Evolutionary conservation across 2,113 vertebrate species (phyloP), one percentile per base, ranked within the genome.

Genomic region (Xiphias gladius): DNA sequence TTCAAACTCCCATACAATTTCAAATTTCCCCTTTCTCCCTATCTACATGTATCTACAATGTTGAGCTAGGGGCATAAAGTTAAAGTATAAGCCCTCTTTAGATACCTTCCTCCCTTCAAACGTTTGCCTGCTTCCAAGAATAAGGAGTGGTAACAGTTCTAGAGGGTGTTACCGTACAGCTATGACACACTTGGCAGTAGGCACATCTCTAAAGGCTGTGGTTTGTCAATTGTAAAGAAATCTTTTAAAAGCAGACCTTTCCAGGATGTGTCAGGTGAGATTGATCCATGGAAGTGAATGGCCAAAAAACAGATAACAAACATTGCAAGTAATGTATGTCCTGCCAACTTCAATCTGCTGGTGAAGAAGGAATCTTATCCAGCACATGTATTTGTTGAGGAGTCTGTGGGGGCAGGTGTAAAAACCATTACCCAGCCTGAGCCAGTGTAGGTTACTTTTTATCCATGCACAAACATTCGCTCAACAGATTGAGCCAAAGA

Each of bases 361-460:
- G 64, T 59, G 62, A 41, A 69, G 48, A 37, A 35, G 82, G 66
- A 86, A 90, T 74, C 28, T 61, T 80, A 91, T 82, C 80, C 70
- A 30, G 70, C 73, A 80, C 61, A 61, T 62, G 73, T 43, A 66
- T 74, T 82, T 80, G 64, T 55, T 59, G 59, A 74, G 76, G 58
- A 90, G 74, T 73, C 32, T 37, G 35, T 24, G 4, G 32, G 48
- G 24, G 11, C 66, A 70, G 83, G 87, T 87, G 88, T 85, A 81
- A 84, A 90, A 89, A n/a, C 41, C 79, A 86, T 89, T 89, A 88
- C 39, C 28, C 61, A 48, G 59, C 9, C 41, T 17, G 65, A 84
- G 86, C 72, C 76, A 75, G 55, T 12, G 58, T 66, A 66, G 52
- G 62, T 63, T 55, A 17, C 39, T 69, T 77, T 73, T 9, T 39